Base-by-base conservation (phyloP, 2,888 invertebrate species). In the Parasteatoda lunata region DNA sequence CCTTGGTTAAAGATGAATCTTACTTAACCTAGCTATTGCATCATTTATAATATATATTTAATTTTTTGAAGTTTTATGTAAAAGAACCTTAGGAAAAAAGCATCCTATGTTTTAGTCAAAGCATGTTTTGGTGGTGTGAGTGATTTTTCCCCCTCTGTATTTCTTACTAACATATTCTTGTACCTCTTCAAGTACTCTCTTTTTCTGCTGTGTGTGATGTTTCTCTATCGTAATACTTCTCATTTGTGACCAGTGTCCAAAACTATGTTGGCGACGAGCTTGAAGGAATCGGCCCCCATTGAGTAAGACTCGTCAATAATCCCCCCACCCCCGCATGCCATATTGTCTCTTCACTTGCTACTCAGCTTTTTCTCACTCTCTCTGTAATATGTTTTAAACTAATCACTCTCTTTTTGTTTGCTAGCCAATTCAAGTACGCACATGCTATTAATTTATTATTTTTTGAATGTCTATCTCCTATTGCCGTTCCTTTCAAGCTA, bases 251-350 rank as follows among this genome's bases (percentile, higher is more conserved):
- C 78, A 86, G 85, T 77, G 80, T 59, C 65, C 45, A 77, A 77
- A 65, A 77, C 77, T 66, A 64, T 77, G 59, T 80, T 86, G 85
- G 69, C 76, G 72, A 77, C 77, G 49, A 70, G 80, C 76, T 59
- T 80, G 85, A 80, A 54, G 66, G 85, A 80, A 48, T 52, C 79
- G 9, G 49, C 81, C 49, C 47, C 85, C 77, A 80, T 80, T 30
- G 85, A 86, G 85, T 86, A 86, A 86, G 85, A 80, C 48, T 77
- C 76, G 80, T 77, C 51, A 73, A 11, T 54, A 66, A 76, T 30
- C 15, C 15, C 15, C 13, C 49, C 65, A 49, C 71, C 64, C 52
- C 49, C 65, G 80, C 80, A 80, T 80, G 72, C 59, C 71, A 49
- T 71, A 48, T 6, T 4, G 71, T 13, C 49, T 69, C 45, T 15